These are phyloP conservation scores for Neopelma chrysocephalum DNA, from an alignment of 2,797 vertebrate genomes.

Conservation along the genomic window DNA sequence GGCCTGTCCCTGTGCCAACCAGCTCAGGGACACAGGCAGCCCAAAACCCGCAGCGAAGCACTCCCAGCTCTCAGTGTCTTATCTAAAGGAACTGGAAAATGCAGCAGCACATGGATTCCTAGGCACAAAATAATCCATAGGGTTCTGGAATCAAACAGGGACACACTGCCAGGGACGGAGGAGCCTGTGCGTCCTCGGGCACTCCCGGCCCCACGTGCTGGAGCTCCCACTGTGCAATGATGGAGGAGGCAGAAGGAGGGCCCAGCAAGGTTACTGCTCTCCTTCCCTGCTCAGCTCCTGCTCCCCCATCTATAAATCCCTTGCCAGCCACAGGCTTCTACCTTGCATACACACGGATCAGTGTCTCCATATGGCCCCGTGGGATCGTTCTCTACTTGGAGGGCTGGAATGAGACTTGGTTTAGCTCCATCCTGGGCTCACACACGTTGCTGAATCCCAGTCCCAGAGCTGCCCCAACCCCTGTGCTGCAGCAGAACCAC, in stretches of 20 bases:
- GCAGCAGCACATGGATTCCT: background rate
- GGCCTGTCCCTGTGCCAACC: background rate
- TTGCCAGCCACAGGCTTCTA: background rate
- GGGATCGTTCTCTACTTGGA: rapidly evolving
- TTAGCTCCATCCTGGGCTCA: background rate
- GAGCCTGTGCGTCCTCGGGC: background rate
- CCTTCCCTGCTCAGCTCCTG: background rate
- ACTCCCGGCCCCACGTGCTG: background rate
- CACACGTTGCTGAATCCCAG: rapidly evolving
- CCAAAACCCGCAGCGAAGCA: background rate
- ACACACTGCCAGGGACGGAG: background rate
- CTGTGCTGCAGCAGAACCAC: background rate
- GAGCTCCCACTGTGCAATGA: rapidly evolving
- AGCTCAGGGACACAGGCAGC: background rate
- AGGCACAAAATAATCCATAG: background rate
- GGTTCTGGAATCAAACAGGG: background rate
- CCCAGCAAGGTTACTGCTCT: background rate
- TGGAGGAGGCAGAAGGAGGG: background rate
- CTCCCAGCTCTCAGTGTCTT: background rate
- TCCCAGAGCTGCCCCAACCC: background rate
- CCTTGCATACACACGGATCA: rapidly evolving
- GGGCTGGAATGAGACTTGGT: background rate
- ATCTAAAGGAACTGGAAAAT: background rate
- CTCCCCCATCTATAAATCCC: background rate
- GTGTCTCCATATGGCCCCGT: rapidly evolving